Evolutionary conservation across 2,888 invertebrate species (phyloP), one percentile per base, ranked within the genome.

Genomic region (Tetranychus truncatus): DNA sequence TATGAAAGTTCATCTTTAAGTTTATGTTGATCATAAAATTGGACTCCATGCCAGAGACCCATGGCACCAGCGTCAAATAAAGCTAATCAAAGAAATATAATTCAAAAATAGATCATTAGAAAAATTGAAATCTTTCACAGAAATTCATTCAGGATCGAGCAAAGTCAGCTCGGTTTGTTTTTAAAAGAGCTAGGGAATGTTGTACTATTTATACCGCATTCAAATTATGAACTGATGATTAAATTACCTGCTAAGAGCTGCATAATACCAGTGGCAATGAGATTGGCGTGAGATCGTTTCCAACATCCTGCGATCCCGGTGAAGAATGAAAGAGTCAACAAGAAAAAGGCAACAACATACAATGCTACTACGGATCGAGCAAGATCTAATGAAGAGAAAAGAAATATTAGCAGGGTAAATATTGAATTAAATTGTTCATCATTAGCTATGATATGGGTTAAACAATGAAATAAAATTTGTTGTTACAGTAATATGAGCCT

Each of bases 261-360:
- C 74, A 92, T 86, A 80, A 95, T 91, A 46, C 94, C 94, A 6
- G 95, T 95, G 74, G 92, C 91, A 45, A 94, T 92, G 80, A 95
- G 91, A 82, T 94, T 92, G 79, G 92, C 92, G 9, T 94, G 91
- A 74, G 93, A 93, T 80, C 95, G 87, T 83, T 92, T 89, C 93
- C 95, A 97, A 83, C 96, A 97, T 80, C 96, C 95, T 55, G 94
- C 91, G 18, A 95, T 89, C 76, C 96, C 96, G 75, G 94, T 92
- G 88, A 95, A 92, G 85, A 95, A 95, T 34, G 95, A 92, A 80
- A 93, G 88, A 84, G 95, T 91, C 79, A 95, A 89, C 71, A 92
- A 88, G 80, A 93, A 87, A 85, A 97, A 92, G 74, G 92, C 91
- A 76, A 95, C 88, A 81, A 94, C 91, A 86, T 94, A 95, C 80